Evolutionary conservation across 2,888 invertebrate species (phyloP).

Genomic region (Clanis bilineata): DNA sequence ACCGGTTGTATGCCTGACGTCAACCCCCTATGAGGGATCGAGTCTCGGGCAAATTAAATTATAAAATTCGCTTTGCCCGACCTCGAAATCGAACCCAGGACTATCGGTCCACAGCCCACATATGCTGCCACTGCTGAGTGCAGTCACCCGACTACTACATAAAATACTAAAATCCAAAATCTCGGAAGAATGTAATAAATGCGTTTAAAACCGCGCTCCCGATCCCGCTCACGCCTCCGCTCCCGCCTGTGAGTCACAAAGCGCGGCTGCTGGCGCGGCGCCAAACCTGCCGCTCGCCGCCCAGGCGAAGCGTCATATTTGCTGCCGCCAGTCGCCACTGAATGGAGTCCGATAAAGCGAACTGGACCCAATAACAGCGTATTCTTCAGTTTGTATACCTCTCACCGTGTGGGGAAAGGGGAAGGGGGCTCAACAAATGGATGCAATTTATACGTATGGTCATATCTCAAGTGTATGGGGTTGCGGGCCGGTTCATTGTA

Average conservation of each 20-base stretch:
- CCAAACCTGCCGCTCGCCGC: background rate
- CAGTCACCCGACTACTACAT: too few relatives aligned
- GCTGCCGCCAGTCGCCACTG: background rate
- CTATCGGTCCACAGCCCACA: too few relatives aligned
- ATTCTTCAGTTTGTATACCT: background rate
- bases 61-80: too few relatives aligned
- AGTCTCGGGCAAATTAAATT: too few relatives aligned
- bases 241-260: background rate
- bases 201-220: background rate
- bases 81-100: too few relatives aligned
- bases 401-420: background rate
- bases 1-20: too few relatives aligned
- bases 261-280: background rate
- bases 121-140: too few relatives aligned
- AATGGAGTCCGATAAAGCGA: constrained; percentile 4
- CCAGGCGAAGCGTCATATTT: background rate
- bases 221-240: too few relatives aligned
- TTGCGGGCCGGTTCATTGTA: background rate
- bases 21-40: too few relatives aligned
- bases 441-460: background rate
- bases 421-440: background rate
- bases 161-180: too few relatives aligned
- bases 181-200: too few relatives aligned
- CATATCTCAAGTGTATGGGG: background rate
- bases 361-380: constrained; percentile 3